phyloP scores from a whole-genome alignment of 2,113 vertebrate genomes.

The Prolemur simus region DNA sequence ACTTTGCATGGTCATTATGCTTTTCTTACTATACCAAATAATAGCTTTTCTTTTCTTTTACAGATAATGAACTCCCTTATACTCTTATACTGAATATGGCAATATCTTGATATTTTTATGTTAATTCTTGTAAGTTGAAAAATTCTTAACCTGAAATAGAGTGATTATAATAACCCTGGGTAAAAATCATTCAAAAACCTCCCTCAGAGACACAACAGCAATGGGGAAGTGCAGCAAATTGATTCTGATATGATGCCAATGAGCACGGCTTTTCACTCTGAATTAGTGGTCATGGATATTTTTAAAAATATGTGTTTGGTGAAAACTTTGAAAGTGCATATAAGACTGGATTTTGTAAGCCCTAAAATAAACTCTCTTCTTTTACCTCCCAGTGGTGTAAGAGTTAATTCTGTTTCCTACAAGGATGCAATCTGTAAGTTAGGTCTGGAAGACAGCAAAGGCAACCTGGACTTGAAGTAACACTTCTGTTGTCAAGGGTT shows the following conservation, averaged over 20 bases:
- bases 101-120: neutral
- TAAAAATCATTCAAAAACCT: neutral
- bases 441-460: conserved; percentile 57
- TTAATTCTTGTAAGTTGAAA: neutral
- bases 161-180: neutral
- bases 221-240: neutral
- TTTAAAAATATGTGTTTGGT: neutral
- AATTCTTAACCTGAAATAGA: neutral
- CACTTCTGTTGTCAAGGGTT: conserved; percentile 67
- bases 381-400: conserved; percentile 28
- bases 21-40: neutral
- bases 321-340: neutral
- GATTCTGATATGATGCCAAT: neutral
- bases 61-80: neutral
- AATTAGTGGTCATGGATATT: neutral
- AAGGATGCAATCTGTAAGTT: conserved; percentile 8
- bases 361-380: neutral
- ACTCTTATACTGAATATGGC: neutral
- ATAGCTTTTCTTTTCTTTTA: neutral
- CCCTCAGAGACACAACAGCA: neutral
- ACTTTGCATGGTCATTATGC: neutral
- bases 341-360: neutral
- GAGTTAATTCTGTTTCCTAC: conserved; percentile 36
- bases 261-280: neutral
- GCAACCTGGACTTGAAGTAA: conserved; percentile 66